These are phyloP conservation scores for Margarornis squamiger DNA, from an alignment of 2,797 vertebrate species.

Conservation along the genomic window DNA sequence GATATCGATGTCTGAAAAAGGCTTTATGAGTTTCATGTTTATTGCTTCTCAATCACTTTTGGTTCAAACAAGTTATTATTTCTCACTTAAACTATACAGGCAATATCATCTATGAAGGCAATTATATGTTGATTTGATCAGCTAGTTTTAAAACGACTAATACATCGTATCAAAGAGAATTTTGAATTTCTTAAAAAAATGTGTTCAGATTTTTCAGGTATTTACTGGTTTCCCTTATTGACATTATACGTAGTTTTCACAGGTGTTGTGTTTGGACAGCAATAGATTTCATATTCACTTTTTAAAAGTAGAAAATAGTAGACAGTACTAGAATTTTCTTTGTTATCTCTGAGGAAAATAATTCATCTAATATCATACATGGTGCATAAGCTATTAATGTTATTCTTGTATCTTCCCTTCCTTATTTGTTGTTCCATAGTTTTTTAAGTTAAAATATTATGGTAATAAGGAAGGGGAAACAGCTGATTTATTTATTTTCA, in stretches of 20 bases:
- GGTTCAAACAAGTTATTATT: neutral
- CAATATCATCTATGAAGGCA: rapidly evolving
- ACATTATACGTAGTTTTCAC: neutral
- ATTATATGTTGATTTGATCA: neutral
- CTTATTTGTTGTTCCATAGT: neutral
- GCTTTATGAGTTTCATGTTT: neutral
- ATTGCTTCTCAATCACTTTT: neutral
- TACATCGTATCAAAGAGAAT: neutral
- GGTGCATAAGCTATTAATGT: neutral
- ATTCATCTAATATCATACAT: neutral
- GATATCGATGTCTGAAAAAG: neutral
- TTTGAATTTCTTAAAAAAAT: neutral
- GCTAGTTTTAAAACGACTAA: neutral
- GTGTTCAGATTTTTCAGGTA: neutral
- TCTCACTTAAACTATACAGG: neutral
- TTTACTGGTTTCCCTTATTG: neutral
- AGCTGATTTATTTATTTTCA: neutral
- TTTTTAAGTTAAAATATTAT: neutral
- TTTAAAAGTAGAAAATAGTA: neutral
- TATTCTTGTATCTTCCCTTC: neutral
- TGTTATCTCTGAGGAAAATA: neutral
- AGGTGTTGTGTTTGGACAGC: neutral
- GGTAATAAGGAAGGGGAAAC: neutral
- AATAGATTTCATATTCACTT: neutral
- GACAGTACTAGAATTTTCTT: too few species aligned